Evolutionary conservation across 2,113 vertebrate species (phyloP), one percentile per base, ranked within the genome.

Genomic region (Macrotis lagotis): DNA sequence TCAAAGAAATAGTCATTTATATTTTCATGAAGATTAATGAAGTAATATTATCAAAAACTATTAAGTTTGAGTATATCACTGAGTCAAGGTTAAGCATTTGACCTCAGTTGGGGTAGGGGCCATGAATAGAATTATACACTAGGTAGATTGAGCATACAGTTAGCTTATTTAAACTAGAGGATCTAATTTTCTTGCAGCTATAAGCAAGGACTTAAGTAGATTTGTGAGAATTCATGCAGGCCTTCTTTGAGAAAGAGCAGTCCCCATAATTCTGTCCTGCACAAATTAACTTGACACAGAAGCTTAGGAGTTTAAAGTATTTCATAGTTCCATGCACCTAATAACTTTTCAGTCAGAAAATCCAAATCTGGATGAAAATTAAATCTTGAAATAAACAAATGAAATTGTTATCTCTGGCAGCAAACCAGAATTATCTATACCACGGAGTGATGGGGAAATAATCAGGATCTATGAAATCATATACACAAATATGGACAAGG

Each of bases 191-290:
- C 93, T 94, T 97, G 31, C 10, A 93, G 89, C 16, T 91, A 12
- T 97, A 96, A 97, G 55, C 91, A 95, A 94, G 55, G 93, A 92
- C 59, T 95, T 97, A 97, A 93, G 88, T 95, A n/a, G 91, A 91
- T 94, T 96, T 97, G 37, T 37, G 93, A 93, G 92, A 93, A 91
- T 93, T 93, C 47, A 91, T 91, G 49, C 49, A 91, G 26, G 90
- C 50, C 59, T 94, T 89, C 93, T 94, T 96, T 95, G 97, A 96
- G 88, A 91, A 95, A 96, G 53, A 94, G 48, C 52, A 97, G 92
- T 16, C 48, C 37, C 28, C 91, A 14, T 90, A 92, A 93, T 95
- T 95, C 50, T n/a, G 90, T 31, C 48, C 26, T 48, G 92, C 49
- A 92, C 88, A 97, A 93, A 92, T 91, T 96, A 95, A 96, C 92